These are phyloP conservation scores for Elymnias hypermnestra DNA, from an alignment of 1,140 invertebrate species.

Conservation along the genomic window DNA sequence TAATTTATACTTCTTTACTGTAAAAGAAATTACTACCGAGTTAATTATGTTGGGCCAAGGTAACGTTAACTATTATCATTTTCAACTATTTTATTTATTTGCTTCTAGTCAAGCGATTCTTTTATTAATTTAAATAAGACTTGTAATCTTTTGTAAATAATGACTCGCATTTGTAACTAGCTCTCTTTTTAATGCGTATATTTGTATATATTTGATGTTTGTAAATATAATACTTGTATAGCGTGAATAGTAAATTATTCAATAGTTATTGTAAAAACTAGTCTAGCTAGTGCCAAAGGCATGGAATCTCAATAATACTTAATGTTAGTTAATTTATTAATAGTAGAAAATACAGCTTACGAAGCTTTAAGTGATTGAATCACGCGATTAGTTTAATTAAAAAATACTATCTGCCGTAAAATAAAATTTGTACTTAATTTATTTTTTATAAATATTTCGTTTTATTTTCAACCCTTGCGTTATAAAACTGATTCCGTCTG, in stretches of 20 bases:
- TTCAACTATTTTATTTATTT: slow-evolving; percentile 35
- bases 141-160: slow-evolving; percentile 22
- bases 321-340: slow-evolving; percentile 34
- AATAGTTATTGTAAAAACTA: slow-evolving; percentile 36
- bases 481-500: too few species aligned
- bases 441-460: slow-evolving; percentile 22
- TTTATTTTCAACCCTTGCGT: slow-evolving; percentile 13
- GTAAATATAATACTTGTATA: slow-evolving; percentile 9
- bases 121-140: slow-evolving; percentile 24
- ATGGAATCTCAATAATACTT: slow-evolving; percentile 49
- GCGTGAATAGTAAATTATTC: slow-evolving; percentile 1
- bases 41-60: too few species aligned
- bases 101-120: slow-evolving; percentile 57
- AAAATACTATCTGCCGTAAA: slow-evolving; percentile 9
- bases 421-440: slow-evolving; percentile 30
- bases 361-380: slow-evolving; percentile 64
- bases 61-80: slow-evolving; percentile 7
- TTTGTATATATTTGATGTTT: slow-evolving; percentile 7
- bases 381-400: slow-evolving; percentile 40
- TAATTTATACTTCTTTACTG: too few species aligned
- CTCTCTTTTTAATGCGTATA: slow-evolving; percentile 34
- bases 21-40: too few species aligned
- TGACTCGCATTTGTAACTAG: slow-evolving; percentile 27
- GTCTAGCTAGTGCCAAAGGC: slow-evolving; percentile 66
- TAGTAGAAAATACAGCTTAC: slow-evolving; percentile 39